These are phyloP conservation scores for Neosilurus mollespiculum DNA, from an alignment of 2,797 vertebrate species.

Conservation along the genomic window DNA sequence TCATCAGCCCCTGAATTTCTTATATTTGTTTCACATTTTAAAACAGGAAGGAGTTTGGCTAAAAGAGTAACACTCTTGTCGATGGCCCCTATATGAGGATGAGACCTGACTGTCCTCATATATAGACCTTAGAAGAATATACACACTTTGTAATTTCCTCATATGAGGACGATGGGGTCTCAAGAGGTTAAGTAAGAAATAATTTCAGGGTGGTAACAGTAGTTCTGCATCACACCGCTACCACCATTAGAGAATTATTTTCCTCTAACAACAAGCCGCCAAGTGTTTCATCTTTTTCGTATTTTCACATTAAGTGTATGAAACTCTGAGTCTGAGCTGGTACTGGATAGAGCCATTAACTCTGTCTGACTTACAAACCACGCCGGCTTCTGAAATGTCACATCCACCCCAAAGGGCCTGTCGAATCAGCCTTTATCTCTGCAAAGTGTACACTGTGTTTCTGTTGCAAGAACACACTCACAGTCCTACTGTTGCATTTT, in stretches of 20 bases:
- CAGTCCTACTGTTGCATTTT: background rate
- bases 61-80: no score
- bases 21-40: no score
- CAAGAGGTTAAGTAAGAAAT: no score
- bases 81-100: no score
- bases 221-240: background rate
- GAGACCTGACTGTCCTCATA: no score
- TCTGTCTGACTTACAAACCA: background rate
- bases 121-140: no score
- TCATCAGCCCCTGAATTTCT: no score
- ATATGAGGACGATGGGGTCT: no score
- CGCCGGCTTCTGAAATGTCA: background rate
- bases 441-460: constrained; percentile 3
- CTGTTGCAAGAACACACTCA: constrained; percentile 16
- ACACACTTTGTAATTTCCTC: no score
- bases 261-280: background rate
- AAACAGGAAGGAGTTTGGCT: no score
- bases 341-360: background rate
- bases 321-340: background rate
- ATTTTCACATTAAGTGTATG: background rate
- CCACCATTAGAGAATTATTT: background rate
- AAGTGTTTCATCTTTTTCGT: background rate
- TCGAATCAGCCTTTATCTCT: constrained; percentile 51
- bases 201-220: background rate
- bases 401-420: constrained; percentile 13